Conservation (phyloP, 1,140 invertebrate genomes). For the Drosophila pachea region DNA sequence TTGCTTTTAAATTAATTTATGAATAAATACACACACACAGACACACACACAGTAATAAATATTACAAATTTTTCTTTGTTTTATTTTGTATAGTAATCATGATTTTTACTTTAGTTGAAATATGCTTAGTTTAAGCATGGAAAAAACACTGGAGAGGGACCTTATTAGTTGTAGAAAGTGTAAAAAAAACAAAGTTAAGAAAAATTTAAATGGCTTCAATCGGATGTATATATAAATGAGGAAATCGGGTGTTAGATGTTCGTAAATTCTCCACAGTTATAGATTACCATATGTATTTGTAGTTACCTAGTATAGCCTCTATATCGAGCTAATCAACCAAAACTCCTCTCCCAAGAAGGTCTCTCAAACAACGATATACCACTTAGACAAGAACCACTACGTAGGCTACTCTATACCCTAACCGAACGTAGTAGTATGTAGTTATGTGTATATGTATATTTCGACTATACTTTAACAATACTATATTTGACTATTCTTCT, state of each 20-base stretch:
- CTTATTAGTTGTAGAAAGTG: conserved; percentile 71
- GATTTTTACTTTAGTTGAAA: neutral
- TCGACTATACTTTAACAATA: conserved; percentile 1
- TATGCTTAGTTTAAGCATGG: conserved; percentile 16
- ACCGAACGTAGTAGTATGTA: conserved; percentile 37
- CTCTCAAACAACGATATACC: conserved; percentile 72
- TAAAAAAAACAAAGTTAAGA: conserved; percentile 30
- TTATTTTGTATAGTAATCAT: conserved; percentile 36
- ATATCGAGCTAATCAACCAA: conserved; percentile 36
- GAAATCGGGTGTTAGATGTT: neutral
- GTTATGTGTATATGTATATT: conserved; percentile 6
- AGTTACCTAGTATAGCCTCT: conserved; percentile 22
- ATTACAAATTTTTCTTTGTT: conserved; percentile 17
- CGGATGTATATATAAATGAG: conserved; percentile 45
- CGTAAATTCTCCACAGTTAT: too few relatives aligned
- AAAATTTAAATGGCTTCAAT: conserved; percentile 18
- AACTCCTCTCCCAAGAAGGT: conserved; percentile 70
- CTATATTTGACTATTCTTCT: neutral
- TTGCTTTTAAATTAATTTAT: conserved; percentile 26
- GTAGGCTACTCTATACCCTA: conserved; percentile 31
- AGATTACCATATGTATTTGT: conserved; percentile 24
- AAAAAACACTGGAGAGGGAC: conserved; percentile 71
- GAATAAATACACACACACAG: conserved; percentile 40
- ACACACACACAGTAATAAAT: conserved; percentile 45
- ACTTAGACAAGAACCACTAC: conserved; percentile 46